Conservation (phyloP, 2,888 invertebrate species). For the Brachyopa scutellaris region DNA sequence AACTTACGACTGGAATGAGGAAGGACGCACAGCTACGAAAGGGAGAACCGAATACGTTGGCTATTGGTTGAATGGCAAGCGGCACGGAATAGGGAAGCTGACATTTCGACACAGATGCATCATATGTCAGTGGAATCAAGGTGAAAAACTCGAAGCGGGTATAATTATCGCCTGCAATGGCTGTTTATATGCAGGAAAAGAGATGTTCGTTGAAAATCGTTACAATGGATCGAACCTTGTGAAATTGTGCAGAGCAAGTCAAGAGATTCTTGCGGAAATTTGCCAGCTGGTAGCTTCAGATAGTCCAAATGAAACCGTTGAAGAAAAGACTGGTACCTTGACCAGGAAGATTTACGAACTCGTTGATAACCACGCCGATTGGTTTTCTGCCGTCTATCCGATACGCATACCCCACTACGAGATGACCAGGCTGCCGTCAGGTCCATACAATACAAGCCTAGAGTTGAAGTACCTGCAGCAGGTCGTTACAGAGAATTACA, state of each 20-base stretch:
- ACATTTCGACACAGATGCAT: conserved; percentile 1
- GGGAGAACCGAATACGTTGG: conserved; percentile 29
- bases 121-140: conserved; percentile 32
- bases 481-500: conserved; percentile 40
- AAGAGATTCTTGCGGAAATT: neutral
- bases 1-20: conserved; percentile 37
- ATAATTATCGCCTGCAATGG: conserved; percentile 43
- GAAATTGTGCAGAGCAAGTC: neutral
- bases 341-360: neutral
- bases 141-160: conserved; percentile 30
- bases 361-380: neutral
- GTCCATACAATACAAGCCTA: neutral
- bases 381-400: conserved; percentile 17
- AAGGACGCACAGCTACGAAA: neutral
- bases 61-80: conserved; percentile 34
- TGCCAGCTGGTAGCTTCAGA: neutral
- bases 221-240: conserved; percentile 1
- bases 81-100: conserved; percentile 16
- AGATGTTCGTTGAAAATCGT: conserved; percentile 18
- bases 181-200: conserved; percentile 11
- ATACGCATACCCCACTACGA: conserved; percentile 36
- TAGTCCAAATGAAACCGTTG: neutral
- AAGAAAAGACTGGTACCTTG: neutral
- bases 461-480: conserved; percentile 36
- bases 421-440: neutral